phyloP scores from a whole-genome alignment of 2,113 vertebrate genomes.

The Alosa alosa region DNA sequence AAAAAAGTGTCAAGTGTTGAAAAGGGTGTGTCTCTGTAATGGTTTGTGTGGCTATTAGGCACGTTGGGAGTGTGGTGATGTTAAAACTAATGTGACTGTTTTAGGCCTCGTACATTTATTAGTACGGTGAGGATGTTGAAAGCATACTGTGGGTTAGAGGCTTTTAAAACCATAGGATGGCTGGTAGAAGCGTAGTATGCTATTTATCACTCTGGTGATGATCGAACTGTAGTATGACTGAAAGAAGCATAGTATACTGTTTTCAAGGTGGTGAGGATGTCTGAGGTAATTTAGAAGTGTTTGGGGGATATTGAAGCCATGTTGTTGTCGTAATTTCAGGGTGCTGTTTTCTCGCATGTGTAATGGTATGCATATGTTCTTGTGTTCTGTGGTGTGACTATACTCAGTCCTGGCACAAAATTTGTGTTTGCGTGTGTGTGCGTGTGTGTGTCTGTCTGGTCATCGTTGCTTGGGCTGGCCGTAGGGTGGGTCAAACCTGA shows the following conservation, averaged over 20 bases:
- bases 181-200: too few relatives aligned
- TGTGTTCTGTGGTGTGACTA: neutral
- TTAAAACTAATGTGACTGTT: neutral
- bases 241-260: neutral
- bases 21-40: neutral
- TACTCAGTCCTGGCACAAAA: too few relatives aligned
- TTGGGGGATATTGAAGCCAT: too few relatives aligned
- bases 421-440: neutral
- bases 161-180: too few relatives aligned
- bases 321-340: too few relatives aligned
- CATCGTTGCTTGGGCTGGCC: neutral
- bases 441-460: neutral
- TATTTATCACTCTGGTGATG: too few relatives aligned
- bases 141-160: too few relatives aligned
- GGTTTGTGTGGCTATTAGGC: neutral
- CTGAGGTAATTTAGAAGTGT: too few relatives aligned
- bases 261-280: neutral
- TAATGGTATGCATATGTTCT: neutral
- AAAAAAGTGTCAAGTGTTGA: neutral
- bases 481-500: conserved; percentile 33
- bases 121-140: too few relatives aligned
- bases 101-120: too few relatives aligned
- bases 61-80: neutral
- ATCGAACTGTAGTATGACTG: too few relatives aligned
- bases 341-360: neutral